Evolutionary conservation across 2,797 vertebrate genomes (phyloP).

Genomic region (Tokudaia muenninki): DNA sequence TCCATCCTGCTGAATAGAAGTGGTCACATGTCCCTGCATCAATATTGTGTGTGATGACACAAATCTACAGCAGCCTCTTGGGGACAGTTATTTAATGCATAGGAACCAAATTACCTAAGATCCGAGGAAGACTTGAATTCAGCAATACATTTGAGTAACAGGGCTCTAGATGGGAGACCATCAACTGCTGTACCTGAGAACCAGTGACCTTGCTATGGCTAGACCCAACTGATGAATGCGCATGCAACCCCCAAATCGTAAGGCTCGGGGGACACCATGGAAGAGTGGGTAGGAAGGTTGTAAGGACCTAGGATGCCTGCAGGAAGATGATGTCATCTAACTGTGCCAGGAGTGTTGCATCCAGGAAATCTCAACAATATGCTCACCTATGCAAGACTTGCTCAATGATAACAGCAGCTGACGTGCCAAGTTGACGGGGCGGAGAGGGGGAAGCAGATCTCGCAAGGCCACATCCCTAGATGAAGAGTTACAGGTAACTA

Average conservation of each 20-base stretch:
- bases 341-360: not conserved
- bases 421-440: not conserved
- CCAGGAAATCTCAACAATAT: too few relatives aligned
- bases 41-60: not conserved
- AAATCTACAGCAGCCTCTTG: not conserved
- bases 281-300: not conserved
- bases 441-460: not conserved
- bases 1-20: not conserved
- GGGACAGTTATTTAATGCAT: not conserved
- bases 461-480: not conserved
- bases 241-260: not conserved
- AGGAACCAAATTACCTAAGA: conserved; percentile 1
- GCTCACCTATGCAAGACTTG: not conserved
- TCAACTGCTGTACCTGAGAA: not conserved
- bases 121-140: conserved; percentile 15
- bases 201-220: too few relatives aligned
- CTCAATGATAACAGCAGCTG: not conserved
- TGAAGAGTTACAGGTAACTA: not conserved
- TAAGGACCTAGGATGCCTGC: not conserved
- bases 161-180: not conserved
- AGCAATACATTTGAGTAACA: not conserved
- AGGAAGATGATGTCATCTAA: too few relatives aligned
- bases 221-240: too few relatives aligned
- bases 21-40: not conserved
- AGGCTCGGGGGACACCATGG: not conserved